Percentiles rank a stretch among this genome's conserved stretches.
Conservation (phyloP, 2,113 vertebrate genomes). For the Melozone crissalis region DNA sequence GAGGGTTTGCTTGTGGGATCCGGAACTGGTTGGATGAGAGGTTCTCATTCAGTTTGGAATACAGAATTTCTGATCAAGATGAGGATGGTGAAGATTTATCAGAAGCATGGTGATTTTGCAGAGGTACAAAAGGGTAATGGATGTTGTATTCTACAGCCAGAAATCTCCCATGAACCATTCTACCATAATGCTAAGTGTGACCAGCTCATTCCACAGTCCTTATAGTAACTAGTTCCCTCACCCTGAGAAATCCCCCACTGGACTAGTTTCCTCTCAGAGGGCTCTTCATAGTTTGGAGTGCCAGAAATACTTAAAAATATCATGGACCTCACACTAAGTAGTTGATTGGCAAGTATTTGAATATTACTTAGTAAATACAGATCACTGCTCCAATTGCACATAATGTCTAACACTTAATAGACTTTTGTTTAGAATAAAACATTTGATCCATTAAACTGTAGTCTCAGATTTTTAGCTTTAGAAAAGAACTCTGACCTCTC, state of each 20-base stretch:
- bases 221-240: accelerated
- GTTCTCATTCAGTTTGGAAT: neutral
- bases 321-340: neutral
- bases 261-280: neutral
- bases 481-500: neutral
- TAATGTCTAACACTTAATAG: neutral
- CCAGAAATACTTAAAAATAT: neutral
- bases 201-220: neutral
- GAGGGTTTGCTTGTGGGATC: neutral
- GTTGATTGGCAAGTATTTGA: neutral
- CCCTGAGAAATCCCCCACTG: accelerated
- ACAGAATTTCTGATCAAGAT: neutral
- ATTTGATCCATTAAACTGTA: neutral
- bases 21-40: neutral
- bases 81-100: neutral
- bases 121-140: neutral
- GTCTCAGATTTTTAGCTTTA: neutral
- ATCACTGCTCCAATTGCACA: neutral
- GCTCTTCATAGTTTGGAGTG: neutral
- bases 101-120: neutral
- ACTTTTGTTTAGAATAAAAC: neutral
- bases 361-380: neutral
- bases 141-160: neutral
- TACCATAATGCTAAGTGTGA: neutral
- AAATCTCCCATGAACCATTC: neutral